Base-by-base conservation (phyloP, 2,113 vertebrate species). In the Heterochromis multidens region DNA sequence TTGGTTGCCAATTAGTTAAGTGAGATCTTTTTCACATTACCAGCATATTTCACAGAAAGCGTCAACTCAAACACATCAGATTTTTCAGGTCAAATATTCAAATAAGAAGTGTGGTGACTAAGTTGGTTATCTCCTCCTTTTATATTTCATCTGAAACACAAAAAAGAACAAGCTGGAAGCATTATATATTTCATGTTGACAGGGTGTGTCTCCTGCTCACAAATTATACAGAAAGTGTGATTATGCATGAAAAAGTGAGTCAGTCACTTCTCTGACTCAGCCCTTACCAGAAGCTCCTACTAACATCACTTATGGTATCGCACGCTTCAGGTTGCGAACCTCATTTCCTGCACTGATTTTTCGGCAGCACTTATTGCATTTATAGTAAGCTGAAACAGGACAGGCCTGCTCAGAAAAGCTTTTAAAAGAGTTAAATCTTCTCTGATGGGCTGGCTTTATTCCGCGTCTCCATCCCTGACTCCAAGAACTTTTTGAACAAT, bases 221-320 rank as follows among this genome's bases (percentile, higher is more conserved):
- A 59, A 54, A 77, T 54, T 5, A 25, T 7, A 35, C 23, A 29
- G 12, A 27, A 63, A 60, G 81, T 52, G 12, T 3, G 23, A 52
- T 21, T 62, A 9, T 62, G 59, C 16, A 27, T 40, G 17, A 77
- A 65, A 43, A 77, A 59, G 13, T 87, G 82, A 86, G 62, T 76
- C 79, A 58, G 12, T 82, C 27, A 54, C 31, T 83, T 70, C 54
- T 82, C 46, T 91, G 80, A 87, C 76, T 88, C 79, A 86, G 83
- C 4, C 25, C 78, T 90, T 88, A 86, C 83, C 61, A 84, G 88
- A 90, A 87, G 65, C 37, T 90, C 21, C 33, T 78, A 43, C 80
- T 56, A 81, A 78, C 57, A 80, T 82, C 81, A 88, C 61, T 80
- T 57, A 85, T 83, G 72, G n/a, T 65, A 76, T 76, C 40, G 54